Conservation (phyloP, 2,113 vertebrate species). For the Malurus cyaneus region DNA sequence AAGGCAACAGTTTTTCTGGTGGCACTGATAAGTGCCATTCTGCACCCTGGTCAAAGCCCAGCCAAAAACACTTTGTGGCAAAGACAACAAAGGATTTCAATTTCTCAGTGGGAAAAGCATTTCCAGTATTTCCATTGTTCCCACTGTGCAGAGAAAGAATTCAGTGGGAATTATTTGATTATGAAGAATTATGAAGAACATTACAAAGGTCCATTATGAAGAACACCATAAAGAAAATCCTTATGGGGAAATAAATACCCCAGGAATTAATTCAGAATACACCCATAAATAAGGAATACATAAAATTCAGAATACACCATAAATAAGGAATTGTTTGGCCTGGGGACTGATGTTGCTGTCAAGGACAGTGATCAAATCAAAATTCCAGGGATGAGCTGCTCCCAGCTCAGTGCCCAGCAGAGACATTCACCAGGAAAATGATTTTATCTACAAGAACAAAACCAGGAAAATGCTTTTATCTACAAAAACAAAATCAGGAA, state of each 20-base stretch:
- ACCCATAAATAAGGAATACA: background rate
- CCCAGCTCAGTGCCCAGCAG: background rate
- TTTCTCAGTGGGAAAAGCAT: background rate
- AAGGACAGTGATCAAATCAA: background rate
- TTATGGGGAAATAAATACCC: background rate
- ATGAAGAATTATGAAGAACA: background rate
- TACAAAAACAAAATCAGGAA: too few species aligned
- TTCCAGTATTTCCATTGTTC: background rate
- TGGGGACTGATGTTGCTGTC: background rate
- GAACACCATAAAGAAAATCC: background rate
- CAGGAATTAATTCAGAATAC: background rate
- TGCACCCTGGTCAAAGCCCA: rapidly evolving
- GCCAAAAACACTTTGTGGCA: background rate
- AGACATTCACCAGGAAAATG: background rate
- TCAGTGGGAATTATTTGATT: background rate
- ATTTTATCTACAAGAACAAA: background rate
- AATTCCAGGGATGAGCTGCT: background rate
- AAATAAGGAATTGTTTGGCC: background rate
- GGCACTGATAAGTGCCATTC: background rate
- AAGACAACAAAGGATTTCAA: background rate
- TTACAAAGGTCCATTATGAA: background rate
- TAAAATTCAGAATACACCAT: background rate
- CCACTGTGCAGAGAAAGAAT: background rate
- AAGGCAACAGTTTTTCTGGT: too few species aligned
- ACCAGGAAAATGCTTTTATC: background rate